Evolutionary conservation across 2,113 vertebrate genomes (phyloP).

Genomic region (Hepsetus odoe): DNA sequence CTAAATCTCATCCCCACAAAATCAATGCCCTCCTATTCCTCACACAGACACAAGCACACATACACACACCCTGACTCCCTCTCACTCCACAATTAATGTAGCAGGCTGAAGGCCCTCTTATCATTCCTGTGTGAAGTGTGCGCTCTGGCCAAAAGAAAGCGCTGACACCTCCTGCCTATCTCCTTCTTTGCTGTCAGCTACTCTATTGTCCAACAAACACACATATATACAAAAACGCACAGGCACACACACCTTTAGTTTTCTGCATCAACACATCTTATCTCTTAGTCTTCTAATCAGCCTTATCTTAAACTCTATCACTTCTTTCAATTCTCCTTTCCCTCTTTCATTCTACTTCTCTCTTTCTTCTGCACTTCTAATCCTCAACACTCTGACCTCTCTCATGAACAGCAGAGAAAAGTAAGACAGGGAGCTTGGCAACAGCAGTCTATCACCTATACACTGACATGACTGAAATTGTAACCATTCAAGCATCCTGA

Average conservation of each 20-base stretch:
- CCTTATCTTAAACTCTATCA: constrained; percentile 25
- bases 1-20: constrained; percentile 56
- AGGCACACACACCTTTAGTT: not conserved
- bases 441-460: constrained; percentile 1
- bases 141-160: constrained; percentile 54
- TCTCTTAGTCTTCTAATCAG: constrained; percentile 34
- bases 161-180: constrained; percentile 51
- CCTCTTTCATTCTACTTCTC: constrained; percentile 5
- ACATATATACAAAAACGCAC: not conserved
- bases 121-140: constrained; percentile 40
- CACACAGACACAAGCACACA: not conserved
- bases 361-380: not conserved
- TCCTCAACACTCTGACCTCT: not conserved
- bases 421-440: constrained; percentile 6
- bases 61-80: constrained; percentile 28
- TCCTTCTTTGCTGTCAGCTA: constrained; percentile 41
- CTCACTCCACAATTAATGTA: constrained; percentile 19
- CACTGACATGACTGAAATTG: not conserved
- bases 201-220: constrained; percentile 30
- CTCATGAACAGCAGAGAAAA: not conserved
- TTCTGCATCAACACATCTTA: constrained; percentile 32
- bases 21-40: constrained; percentile 52
- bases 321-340: not conserved
- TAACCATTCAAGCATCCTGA: not conserved
- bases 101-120: constrained; percentile 30